Percentiles rank a stretch among this genome's conserved stretches.
These are phyloP conservation scores for Cynopterus sphinx DNA, from an alignment of 2,797 vertebrate genomes.

Conservation along the genomic window DNA sequence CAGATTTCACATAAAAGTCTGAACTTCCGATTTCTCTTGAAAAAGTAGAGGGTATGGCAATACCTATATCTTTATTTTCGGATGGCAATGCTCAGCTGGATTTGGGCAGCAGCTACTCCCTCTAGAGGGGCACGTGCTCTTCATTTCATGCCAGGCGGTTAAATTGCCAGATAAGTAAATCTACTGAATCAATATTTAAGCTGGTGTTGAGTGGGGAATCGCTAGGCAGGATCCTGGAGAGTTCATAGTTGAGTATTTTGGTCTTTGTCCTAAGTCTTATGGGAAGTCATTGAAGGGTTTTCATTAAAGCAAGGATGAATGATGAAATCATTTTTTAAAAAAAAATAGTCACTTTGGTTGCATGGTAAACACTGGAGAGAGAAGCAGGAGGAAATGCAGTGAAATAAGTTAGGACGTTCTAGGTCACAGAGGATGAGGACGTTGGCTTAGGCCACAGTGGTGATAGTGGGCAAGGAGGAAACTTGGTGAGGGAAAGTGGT, in stretches of 20 bases:
- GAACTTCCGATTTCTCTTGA: constrained; percentile 15
- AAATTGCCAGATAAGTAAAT: constrained; percentile 5
- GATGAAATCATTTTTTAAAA: background rate
- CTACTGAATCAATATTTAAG: background rate
- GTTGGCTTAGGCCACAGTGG: background rate
- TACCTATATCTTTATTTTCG: background rate
- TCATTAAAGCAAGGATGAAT: background rate
- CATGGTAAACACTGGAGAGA: background rate
- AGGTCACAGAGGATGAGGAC: background rate
- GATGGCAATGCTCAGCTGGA: background rate
- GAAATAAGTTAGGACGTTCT: background rate
- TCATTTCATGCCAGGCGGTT: background rate
- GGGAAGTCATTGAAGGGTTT: constrained; percentile 3
- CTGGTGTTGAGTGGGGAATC: background rate
- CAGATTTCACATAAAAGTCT: background rate
- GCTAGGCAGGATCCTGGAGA: background rate
- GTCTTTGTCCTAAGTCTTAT: background rate
- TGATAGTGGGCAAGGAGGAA: background rate
- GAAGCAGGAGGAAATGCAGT: background rate
- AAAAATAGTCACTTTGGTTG: background rate
- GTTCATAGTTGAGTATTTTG: constrained; percentile 41
- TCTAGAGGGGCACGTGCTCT: background rate
- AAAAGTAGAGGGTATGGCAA: background rate
- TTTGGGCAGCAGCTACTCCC: background rate
- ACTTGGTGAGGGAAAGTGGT: background rate